phyloP scores from a whole-genome alignment of 2,888 invertebrate genomes.

The Cheilosia variabilis region DNA sequence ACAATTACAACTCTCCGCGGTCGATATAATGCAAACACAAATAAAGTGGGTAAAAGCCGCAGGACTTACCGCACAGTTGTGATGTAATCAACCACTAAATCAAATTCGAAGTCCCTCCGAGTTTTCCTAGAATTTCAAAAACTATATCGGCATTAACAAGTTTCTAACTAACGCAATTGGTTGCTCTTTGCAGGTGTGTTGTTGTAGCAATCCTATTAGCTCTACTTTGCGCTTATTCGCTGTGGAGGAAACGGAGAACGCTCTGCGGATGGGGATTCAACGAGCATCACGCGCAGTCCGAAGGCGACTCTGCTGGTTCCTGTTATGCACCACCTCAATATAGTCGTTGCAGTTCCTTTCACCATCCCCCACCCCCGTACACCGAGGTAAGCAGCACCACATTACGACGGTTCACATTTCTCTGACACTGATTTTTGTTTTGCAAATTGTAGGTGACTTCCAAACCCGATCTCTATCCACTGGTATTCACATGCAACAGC shows the following conservation, averaged over 20 bases:
- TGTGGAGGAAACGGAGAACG: constrained; percentile 86
- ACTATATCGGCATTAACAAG: not conserved
- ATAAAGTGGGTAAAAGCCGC: not conserved
- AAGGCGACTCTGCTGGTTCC: constrained; percentile 91
- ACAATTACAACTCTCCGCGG: constrained; percentile 8
- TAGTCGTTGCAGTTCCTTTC: constrained; percentile 92
- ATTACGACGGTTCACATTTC: constrained; percentile 1
- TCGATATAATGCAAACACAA: not conserved
- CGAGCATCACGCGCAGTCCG: constrained; percentile 86
- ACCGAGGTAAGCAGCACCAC: constrained; percentile 87
- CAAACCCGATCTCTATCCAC: constrained; percentile 93
- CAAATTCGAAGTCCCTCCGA: not conserved
- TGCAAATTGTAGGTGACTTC: constrained; percentile 88
- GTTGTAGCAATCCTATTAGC: constrained; percentile 89
- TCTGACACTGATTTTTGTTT: not conserved
- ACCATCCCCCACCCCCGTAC: constrained; percentile 93
- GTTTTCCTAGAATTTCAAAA: not conserved
- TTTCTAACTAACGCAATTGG: constrained; percentile 28
- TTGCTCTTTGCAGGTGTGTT: constrained; percentile 85
- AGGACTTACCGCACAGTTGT: not conserved
- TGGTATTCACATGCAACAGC: constrained; percentile 91
- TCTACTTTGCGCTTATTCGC: constrained; percentile 88
- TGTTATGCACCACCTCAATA: constrained; percentile 93
- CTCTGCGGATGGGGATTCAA: constrained; percentile 84
- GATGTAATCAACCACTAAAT: not conserved